Base-by-base conservation (phyloP, 2,797 vertebrate genomes). In the Gambelia wislizenii region DNA sequence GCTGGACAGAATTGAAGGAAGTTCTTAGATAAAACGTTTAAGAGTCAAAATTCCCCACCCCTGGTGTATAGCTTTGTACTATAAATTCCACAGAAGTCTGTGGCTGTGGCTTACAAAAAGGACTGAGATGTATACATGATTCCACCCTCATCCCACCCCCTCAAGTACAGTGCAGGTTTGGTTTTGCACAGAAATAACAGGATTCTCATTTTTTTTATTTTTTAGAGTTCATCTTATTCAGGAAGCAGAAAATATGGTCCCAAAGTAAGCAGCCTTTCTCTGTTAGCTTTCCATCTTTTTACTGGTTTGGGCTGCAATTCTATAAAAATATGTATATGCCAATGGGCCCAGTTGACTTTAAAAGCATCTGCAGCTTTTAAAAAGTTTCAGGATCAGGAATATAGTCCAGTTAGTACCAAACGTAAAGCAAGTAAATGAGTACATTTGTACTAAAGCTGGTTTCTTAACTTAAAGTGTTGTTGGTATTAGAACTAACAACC, bases 171-270 rank as follows among this genome's bases (percentile, higher is more conserved):
- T 77, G n/a, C 85, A 36, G 10, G 20, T 59, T 61, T n/a, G 8
- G 85, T 1, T 1, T 76, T 52, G 18, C 70, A 76, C 9, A 89
- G 47, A 92, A 90, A 70, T 83, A 90, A 94, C 78, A 12, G 1
- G 4, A 33, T 93, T 82, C 74, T 6, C 84, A 59, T 59, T 59
- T 59, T 59, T 59, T 59, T 7, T 49, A 47, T 76, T 92, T 90
- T 80, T 70, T 84, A 95, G 94, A 91, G 93, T 47, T 86, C 2
- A 42, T 93, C 90, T 90, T 54, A 39, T 67, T 90, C 93, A 76
- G 93, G 91, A 94, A 89, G 61, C 91, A 93, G 83, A 89, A 93
- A 93, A 3, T 89, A 92, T 84, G 93, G 91, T 56, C 93, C 93
- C 85, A 76, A 16, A 76, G 93, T 95, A 92, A 91, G 92, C 83